These are phyloP conservation scores for Drosophila guanche DNA, from an alignment of 1,140 invertebrate genomes.

Conservation along the genomic window DNA sequence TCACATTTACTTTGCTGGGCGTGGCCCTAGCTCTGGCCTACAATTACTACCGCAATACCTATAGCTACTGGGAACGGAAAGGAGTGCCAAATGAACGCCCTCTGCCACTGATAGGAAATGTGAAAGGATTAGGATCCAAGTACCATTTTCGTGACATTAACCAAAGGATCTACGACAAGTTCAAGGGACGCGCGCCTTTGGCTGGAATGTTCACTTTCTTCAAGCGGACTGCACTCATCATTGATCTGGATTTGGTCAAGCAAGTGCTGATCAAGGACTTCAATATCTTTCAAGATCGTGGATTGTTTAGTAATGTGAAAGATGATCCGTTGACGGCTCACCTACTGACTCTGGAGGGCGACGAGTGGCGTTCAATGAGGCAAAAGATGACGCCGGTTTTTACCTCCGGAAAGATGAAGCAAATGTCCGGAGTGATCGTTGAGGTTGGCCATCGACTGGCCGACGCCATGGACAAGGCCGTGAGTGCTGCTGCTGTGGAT, in stretches of 20 bases:
- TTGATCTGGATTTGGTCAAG: conserved; percentile 71
- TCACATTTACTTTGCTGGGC: conserved; percentile 41
- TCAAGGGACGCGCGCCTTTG: conserved; percentile 63
- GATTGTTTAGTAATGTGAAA: conserved; percentile 84
- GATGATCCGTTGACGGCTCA: conserved; percentile 85
- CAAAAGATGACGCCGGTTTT: conserved; percentile 85
- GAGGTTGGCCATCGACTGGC: conserved; percentile 68
- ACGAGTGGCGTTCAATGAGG: conserved; percentile 85
- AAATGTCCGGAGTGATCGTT: conserved; percentile 83
- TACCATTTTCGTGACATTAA: conserved; percentile 58
- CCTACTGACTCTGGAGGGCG: conserved; percentile 84
- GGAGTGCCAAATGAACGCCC: conserved; percentile 79
- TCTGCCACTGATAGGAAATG: conserved; percentile 70
- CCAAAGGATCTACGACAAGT: conserved; percentile 64
- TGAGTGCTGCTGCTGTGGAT: conserved; percentile 32
- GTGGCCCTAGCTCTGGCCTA: conserved; percentile 33
- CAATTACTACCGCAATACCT: conserved; percentile 36
- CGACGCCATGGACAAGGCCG: conserved; percentile 28
- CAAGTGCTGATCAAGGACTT: conserved; percentile 78
- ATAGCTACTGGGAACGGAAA: conserved; percentile 81
- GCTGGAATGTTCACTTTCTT: conserved; percentile 66
- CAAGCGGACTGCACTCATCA: conserved; percentile 31
- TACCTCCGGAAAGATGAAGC: conserved; percentile 86
- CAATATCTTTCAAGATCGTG: conserved; percentile 76
- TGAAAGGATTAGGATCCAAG: conserved; percentile 44